These are phyloP conservation scores for Latrodectus geometricus DNA, from an alignment of 1,140 invertebrate genomes.

Conservation along the genomic window DNA sequence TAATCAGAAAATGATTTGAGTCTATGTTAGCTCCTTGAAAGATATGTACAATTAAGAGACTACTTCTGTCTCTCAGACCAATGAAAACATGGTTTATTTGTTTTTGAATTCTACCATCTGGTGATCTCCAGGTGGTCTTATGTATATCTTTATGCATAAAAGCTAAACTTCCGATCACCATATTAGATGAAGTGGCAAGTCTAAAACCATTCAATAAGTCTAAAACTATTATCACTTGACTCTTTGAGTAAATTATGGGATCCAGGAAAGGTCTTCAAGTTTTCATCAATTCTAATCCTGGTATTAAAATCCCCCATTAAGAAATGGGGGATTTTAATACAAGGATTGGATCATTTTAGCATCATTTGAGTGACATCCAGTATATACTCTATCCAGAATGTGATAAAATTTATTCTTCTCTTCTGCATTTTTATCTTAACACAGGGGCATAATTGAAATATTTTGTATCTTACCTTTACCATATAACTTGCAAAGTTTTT, in stretches of 20 bases:
- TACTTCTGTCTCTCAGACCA: slow-evolving; percentile 3
- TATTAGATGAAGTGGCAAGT: not conserved
- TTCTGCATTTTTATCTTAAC: no score
- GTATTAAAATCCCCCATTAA: no score
- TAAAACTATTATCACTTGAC: not conserved
- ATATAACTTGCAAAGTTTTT: no score
- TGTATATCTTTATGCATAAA: slow-evolving; percentile 26
- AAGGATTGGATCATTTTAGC: no score
- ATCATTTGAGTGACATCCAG: no score
- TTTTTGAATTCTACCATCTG: not conserved
- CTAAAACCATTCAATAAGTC: slow-evolving; percentile 1
- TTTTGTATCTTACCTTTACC: no score
- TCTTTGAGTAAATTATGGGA: slow-evolving; percentile 1
- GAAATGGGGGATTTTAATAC: no score
- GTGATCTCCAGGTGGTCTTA: not conserved
- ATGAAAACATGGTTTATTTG: not conserved
- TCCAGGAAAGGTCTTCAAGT: not conserved
- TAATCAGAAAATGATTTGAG: not conserved
- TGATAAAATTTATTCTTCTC: no score
- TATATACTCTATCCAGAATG: no score
- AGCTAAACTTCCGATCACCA: not conserved
- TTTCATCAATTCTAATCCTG: no score
- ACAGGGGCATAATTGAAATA: no score
- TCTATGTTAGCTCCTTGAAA: not conserved
- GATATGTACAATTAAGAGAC: not conserved